Percentiles rank a stretch among this genome's conserved stretches.
Conservation (phyloP, 2,888 invertebrate genomes). For the Leistus spinibarbis region DNA sequence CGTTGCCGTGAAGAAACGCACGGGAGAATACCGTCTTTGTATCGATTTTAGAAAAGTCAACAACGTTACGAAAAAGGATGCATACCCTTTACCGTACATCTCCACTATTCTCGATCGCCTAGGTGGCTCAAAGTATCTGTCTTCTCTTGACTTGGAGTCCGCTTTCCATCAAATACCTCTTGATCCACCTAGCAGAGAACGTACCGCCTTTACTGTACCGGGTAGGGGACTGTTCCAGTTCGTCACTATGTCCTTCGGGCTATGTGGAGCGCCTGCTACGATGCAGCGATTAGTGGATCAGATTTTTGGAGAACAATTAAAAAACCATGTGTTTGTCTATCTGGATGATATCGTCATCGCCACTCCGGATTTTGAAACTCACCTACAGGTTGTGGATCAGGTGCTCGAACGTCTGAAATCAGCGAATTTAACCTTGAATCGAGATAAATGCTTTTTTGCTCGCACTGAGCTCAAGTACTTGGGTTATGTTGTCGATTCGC, state of each 20-base stretch:
- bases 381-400: neutral
- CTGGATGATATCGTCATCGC: conserved; percentile 5
- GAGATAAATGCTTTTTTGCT: neutral
- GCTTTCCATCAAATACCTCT: conserved; percentile 45
- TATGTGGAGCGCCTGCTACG: neutral
- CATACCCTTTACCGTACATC: conserved; percentile 44
- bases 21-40: conserved; percentile 45
- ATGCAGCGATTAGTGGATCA: neutral
- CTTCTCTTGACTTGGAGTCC: conserved; percentile 43
- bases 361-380: neutral
- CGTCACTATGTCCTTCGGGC: neutral
- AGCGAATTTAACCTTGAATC: neutral
- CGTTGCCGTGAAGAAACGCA: conserved; percentile 44
- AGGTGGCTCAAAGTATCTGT: conserved; percentile 43
- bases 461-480: conserved; percentile 44
- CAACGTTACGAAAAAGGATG: conserved; percentile 44
- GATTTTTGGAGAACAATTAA: neutral
- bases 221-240: neutral
- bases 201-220: conserved; percentile 46
- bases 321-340: neutral
- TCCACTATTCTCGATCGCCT: conserved; percentile 44
- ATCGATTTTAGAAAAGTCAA: conserved; percentile 48
- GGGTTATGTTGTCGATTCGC: conserved; percentile 46
- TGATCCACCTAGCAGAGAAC: conserved; percentile 30
- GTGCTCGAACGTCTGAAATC: neutral